These are phyloP conservation scores for Stigmatopora nigra DNA, from an alignment of 2,113 vertebrate species.

Conservation along the genomic window DNA sequence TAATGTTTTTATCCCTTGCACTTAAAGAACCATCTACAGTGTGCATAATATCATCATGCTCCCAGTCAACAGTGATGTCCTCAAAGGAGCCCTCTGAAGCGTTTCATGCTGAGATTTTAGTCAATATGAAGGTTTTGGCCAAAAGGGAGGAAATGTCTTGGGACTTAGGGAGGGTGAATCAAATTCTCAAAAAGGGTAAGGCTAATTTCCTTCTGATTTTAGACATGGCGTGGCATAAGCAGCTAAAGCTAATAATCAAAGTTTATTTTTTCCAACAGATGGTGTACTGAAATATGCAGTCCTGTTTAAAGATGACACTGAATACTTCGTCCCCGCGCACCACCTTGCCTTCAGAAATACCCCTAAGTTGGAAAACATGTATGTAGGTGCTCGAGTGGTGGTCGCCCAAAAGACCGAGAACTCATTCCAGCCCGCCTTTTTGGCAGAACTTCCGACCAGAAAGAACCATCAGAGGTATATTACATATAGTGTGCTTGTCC, in stretches of 20 bases:
- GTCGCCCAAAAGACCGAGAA: constrained; percentile 68
- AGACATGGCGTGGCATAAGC: background rate
- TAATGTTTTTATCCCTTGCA: background rate
- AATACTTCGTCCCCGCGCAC: constrained; percentile 80
- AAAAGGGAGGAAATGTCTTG: constrained; percentile 75
- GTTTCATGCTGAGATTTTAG: constrained; percentile 60
- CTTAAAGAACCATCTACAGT: background rate
- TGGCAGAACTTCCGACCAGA: constrained; percentile 80
- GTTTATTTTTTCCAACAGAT: constrained; percentile 54
- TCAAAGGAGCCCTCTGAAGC: constrained; percentile 19
- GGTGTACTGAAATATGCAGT: constrained; percentile 77
- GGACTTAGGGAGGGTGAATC: constrained; percentile 76
- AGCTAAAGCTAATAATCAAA: too few species aligned
- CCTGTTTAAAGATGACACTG: constrained; percentile 78
- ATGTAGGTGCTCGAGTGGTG: constrained; percentile 81
- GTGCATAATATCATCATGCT: too few species aligned
- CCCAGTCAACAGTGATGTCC: background rate
- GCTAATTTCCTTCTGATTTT: background rate
- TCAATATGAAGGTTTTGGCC: constrained; percentile 79
- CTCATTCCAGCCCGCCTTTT: constrained; percentile 72
- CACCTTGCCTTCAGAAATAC: constrained; percentile 78
- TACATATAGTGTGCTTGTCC: too few species aligned
- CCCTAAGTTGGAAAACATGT: constrained; percentile 64
- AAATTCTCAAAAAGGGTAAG: constrained; percentile 73
- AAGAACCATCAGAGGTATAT: constrained; percentile 81